These are phyloP conservation scores for Arctopsyche grandis DNA, from an alignment of 1,140 invertebrate genomes.

Conservation along the genomic window DNA sequence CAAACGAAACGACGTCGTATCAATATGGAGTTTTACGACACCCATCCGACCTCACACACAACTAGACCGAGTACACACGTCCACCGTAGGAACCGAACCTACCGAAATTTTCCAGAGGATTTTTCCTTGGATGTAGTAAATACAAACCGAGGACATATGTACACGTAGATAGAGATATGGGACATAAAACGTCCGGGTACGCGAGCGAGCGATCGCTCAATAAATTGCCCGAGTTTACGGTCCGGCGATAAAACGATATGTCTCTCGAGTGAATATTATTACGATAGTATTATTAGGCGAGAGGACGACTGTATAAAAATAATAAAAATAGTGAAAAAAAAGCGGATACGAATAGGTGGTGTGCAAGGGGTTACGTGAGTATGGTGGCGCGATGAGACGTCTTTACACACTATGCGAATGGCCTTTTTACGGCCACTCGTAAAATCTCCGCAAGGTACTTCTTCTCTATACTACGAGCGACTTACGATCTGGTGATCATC, in stretches of 20 bases:
- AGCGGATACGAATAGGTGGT: no score
- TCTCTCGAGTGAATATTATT: slow-evolving; percentile 54
- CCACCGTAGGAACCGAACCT: no score
- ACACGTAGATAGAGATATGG: no score
- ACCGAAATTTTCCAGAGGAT: no score
- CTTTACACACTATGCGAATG: slow-evolving; percentile 55
- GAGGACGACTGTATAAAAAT: slow-evolving; percentile 44
- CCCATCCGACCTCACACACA: neutral
- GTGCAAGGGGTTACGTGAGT: no score
- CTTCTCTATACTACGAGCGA: slow-evolving; percentile 16
- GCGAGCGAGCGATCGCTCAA: slow-evolving; percentile 46
- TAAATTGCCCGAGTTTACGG: slow-evolving; percentile 46
- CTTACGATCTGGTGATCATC: slow-evolving; percentile 46
- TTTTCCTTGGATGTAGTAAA: no score
- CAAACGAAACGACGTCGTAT: neutral
- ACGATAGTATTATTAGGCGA: slow-evolving; percentile 53
- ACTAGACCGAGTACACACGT: neutral
- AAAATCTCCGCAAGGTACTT: slow-evolving; percentile 54
- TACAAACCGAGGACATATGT: no score
- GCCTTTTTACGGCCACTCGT: slow-evolving; percentile 52
- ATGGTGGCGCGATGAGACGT: slow-evolving; percentile 40
- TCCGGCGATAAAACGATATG: slow-evolving; percentile 49
- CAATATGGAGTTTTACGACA: slow-evolving; percentile 4
- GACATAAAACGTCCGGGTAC: slow-evolving; percentile 28
- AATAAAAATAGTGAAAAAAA: neutral